Percentiles rank a stretch among this genome's conserved stretches.
Evolutionary conservation across 1,140 invertebrate genomes (phyloP).

Genomic region (Eufriesea mexicana): DNA sequence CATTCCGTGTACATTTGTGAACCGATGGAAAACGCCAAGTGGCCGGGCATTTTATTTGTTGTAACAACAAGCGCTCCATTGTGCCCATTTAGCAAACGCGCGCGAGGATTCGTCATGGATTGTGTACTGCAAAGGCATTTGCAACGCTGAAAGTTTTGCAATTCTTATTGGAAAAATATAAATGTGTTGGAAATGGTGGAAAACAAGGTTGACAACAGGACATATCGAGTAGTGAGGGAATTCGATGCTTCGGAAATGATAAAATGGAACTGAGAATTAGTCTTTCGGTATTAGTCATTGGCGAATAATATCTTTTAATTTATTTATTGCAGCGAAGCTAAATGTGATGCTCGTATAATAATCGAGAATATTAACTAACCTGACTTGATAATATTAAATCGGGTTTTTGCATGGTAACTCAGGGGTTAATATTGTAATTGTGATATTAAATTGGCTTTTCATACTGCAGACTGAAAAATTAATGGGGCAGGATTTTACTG

Average conservation of each 20-base stretch:
- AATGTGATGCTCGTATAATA: too few species aligned
- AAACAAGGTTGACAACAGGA: not conserved
- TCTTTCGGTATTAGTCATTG: not conserved
- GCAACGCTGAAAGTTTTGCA: not conserved
- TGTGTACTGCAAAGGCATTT: not conserved
- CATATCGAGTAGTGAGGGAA: not conserved
- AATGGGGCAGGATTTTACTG: too few species aligned
- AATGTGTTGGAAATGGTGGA: not conserved
- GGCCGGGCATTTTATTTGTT: constrained; percentile 60
- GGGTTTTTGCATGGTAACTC: too few species aligned
- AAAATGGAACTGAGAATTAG: not conserved
- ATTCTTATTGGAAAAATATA: not conserved
- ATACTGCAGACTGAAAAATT: too few species aligned
- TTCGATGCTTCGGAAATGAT: not conserved
- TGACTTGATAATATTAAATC: too few species aligned
- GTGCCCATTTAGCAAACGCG: constrained; percentile 62
- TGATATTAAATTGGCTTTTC: too few species aligned
- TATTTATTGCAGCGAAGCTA: not conserved
- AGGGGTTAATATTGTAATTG: too few species aligned
- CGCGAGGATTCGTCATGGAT: constrained; percentile 28
- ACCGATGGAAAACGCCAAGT: constrained; percentile 37
- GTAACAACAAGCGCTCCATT: constrained; percentile 53
- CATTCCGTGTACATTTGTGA: constrained; percentile 50
- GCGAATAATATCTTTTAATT: not conserved
- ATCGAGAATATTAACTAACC: too few species aligned